Percentiles rank a stretch among this genome's conserved stretches.
Conservation (phyloP, 2,797 vertebrate genomes). For the Pterois miles region DNA sequence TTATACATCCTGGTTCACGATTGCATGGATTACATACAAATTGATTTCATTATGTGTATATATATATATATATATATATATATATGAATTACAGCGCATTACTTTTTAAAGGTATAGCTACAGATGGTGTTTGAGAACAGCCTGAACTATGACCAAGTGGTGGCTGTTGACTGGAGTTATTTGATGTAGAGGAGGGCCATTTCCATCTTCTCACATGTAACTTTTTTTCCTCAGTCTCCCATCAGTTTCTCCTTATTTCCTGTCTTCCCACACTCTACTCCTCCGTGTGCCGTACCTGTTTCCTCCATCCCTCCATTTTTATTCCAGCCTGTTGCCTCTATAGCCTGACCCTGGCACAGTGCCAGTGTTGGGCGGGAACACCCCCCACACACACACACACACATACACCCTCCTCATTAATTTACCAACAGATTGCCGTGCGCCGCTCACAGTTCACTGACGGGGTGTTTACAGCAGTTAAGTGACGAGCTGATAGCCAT, state of each 20-base stretch:
- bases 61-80: too few relatives aligned
- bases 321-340: slow-evolving; percentile 76
- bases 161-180: neutral
- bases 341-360: slow-evolving; percentile 79
- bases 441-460: slow-evolving; percentile 78
- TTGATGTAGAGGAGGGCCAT: slow-evolving; percentile 39
- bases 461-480: slow-evolving; percentile 79
- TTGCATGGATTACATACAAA: neutral
- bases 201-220: slow-evolving; percentile 35
- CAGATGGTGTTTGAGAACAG: neutral
- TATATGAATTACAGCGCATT: accelerated
- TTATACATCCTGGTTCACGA: neutral
- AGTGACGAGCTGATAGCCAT: slow-evolving; percentile 79
- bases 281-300: neutral
- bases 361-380: slow-evolving; percentile 72
- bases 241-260: neutral
- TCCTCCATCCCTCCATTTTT: neutral
- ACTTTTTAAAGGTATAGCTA: neutral
- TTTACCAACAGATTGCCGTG: slow-evolving; percentile 80
- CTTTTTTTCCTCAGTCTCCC: neutral
- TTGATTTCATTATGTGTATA: too few relatives aligned
- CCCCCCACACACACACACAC: neutral
- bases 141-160: neutral
- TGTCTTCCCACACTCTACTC: neutral
- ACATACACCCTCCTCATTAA: slow-evolving; percentile 77